Conservation (phyloP, 2,888 invertebrate genomes). For the Ichneumoninae sp. region DNA sequence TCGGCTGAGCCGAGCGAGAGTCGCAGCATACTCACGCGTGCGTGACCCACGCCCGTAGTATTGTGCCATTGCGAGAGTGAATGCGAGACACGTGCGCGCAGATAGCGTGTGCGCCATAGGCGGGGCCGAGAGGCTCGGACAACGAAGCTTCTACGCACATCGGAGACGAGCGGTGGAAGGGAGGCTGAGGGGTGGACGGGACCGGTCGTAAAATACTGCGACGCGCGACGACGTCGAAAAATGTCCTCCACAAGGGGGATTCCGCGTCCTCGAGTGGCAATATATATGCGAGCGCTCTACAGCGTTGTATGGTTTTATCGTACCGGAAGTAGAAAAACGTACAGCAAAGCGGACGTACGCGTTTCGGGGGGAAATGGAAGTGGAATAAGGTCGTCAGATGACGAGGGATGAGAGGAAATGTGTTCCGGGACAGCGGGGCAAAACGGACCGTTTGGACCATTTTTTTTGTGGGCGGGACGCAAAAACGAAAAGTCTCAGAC, state of each 20-base stretch:
- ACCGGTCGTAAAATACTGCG: constrained; percentile 13
- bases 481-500: neutral
- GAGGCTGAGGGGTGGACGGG: neutral
- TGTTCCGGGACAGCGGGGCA: neutral
- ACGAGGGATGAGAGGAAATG: neutral
- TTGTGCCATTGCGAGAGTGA: constrained; percentile 48
- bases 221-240: constrained; percentile 5
- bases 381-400: neutral
- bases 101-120: constrained; percentile 49
- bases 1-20: neutral
- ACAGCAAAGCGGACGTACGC: neutral
- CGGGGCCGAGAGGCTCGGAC: constrained; percentile 2
- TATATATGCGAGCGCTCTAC: neutral
- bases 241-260: neutral
- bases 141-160: neutral
- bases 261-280: neutral
- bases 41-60: constrained; percentile 58
- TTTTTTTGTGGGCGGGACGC: neutral
- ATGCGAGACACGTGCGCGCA: constrained; percentile 62
- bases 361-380: neutral
- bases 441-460: neutral
- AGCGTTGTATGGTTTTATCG: neutral
- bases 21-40: constrained; percentile 52
- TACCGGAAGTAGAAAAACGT: constrained; percentile 35
- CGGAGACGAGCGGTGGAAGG: neutral